Evolutionary conservation across 2,113 vertebrate genomes (phyloP), one percentile per base, ranked within the genome.

Genomic region (Empidonax alnorum): DNA sequence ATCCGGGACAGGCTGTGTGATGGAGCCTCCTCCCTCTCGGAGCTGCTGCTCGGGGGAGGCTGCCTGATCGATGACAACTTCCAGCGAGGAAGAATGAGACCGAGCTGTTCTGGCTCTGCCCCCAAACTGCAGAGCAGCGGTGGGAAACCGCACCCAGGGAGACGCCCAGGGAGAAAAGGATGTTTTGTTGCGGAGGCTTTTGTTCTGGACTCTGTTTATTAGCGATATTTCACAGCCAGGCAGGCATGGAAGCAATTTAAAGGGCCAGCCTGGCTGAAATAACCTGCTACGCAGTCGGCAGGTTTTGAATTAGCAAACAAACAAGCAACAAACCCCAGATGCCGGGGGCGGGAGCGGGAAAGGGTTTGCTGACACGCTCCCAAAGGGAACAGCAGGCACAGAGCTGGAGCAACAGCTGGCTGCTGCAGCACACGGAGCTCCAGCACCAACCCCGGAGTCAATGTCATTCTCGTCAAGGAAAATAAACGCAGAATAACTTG

Each of bases 111-210:
- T 85, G 91, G 92, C 87, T 96, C 61, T 88, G 91, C 82, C 89
- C 82, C 66, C 25, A 7, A 49, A 65, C 41, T 61, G 53, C 82
- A 68, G 84, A 78, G 66, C 69, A 72, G 76, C 39, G 5, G 55
- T 74, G 90, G 94, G 95, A 95, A 96, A 94, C 94, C 88, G 7
- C 93, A 90, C 92, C 94, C 94, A 93, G 49, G 76, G 89, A 94
- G 83, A 47, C 25, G 88, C 92, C 83, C 66, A 33, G 44, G 88
- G 90, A 93, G 73, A 75, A 88, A 53, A 86, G 90, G 92, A 93
- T 96, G 92, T 96, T 96, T 94, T 91, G 71, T 77, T 93, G 90
- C 9, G 85, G 44, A 78, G 76, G 85, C 79, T 92, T 95, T 95
- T 96, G 94, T 93, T 93, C 76, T 33, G 79, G 68, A 39, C 83